These are phyloP conservation scores for Proterorhinus semilunaris DNA, from an alignment of 2,113 vertebrate species.

Conservation along the genomic window DNA sequence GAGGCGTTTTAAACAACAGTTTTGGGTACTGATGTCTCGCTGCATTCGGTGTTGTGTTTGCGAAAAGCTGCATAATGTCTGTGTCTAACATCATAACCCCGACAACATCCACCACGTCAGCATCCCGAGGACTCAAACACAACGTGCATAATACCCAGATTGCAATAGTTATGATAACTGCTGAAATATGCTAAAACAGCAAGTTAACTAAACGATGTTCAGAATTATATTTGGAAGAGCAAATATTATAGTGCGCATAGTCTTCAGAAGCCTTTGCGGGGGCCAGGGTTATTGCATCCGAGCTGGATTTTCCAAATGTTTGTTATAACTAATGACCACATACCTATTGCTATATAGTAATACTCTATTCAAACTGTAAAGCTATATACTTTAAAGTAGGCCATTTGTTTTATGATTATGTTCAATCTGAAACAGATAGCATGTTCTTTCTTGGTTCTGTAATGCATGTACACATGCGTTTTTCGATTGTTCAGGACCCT, in stretches of 20 bases:
- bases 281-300: constrained; percentile 5
- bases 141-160: background rate
- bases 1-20: too few relatives aligned
- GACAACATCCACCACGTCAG: constrained; percentile 48
- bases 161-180: background rate
- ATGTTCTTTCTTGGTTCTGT: constrained; percentile 24
- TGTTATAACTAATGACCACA: too few relatives aligned
- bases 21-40: background rate
- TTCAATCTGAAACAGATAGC: too few relatives aligned
- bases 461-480: constrained; percentile 26
- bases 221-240: too few relatives aligned
- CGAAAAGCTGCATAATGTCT: constrained; percentile 65
- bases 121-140: constrained; percentile 49
- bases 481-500: constrained; percentile 81
- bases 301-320: too few relatives aligned
- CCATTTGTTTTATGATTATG: too few relatives aligned
- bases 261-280: background rate
- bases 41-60: constrained; percentile 46
- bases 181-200: background rate
- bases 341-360: too few relatives aligned
- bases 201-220: background rate
- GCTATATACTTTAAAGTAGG: too few relatives aligned
- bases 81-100: constrained; percentile 36
- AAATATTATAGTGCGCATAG: background rate
- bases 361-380: too few relatives aligned